Evolutionary conservation across 2,797 vertebrate species (phyloP).

Genomic region (Melanotaenia boesemani): DNA sequence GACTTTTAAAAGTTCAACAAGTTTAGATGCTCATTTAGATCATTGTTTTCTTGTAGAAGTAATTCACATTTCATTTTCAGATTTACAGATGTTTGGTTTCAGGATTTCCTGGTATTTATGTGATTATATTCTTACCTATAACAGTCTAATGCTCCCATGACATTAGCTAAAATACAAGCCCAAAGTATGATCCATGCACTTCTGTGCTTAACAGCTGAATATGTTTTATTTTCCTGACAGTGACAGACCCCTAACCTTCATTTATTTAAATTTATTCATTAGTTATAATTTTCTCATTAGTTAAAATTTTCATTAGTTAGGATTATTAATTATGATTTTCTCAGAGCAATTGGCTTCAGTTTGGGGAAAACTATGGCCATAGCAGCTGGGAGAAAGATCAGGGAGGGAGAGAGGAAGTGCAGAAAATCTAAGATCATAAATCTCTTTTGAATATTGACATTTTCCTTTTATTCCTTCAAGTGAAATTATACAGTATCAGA

Average conservation of each 20-base stretch:
- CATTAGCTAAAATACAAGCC: background rate
- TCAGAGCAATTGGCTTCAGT: background rate
- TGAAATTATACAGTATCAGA: background rate
- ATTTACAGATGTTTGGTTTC: background rate
- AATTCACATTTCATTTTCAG: background rate
- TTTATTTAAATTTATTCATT: background rate
- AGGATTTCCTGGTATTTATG: background rate
- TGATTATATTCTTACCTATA: background rate
- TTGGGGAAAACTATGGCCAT: background rate
- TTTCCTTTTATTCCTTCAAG: background rate
- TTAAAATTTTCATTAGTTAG: background rate
- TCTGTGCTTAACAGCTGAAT: background rate
- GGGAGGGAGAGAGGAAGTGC: no score
- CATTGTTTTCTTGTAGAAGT: background rate
- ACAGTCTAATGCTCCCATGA: background rate
- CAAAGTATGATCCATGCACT: background rate
- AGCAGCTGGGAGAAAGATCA: background rate
- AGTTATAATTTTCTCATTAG: background rate
- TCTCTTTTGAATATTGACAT: background rate
- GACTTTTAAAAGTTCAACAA: background rate
- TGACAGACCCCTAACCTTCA: background rate
- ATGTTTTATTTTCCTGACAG: background rate
- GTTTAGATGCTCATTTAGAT: background rate
- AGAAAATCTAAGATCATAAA: background rate
- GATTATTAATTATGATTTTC: background rate